Evolutionary conservation across 2,888 invertebrate species (phyloP), one percentile per base, ranked within the genome.

Genomic region (Lasioglossum zephyrum): DNA sequence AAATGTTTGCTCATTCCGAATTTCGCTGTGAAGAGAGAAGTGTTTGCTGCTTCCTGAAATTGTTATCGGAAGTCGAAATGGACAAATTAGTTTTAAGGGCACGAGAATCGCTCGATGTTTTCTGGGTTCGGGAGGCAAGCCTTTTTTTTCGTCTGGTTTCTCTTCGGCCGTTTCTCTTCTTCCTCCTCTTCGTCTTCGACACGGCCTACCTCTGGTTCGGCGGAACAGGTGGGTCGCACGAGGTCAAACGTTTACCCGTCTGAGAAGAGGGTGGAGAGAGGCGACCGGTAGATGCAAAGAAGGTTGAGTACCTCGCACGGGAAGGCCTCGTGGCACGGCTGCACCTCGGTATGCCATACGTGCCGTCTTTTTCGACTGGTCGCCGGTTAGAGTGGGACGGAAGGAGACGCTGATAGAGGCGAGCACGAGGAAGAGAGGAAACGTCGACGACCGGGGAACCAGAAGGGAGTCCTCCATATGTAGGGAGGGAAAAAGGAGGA

Each of bases 241-340:
- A 87, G 84, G 85, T 82, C 89, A 83, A 85, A 81, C 80, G 84
- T 89, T 87, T 88, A 86, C 84, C 85, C 84, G 85, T 86, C 86
- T 44, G 82, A 70, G 82, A 84, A 81, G 78, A 77, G 78, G 85
- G 77, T 75, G 39, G 39, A 69, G 39, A 69, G 70, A 79, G 72
- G 60, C 69, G 73, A 75, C 77, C 87, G 88, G 84, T 90, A 87
- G 92, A 93, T 91, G 92, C 92, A 93, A 93, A 93, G 91, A 92
- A 93, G 93, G 92, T 93, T 93, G 92, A 93, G 92, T 91, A 92
- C 92, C 92, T 92, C 89, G 88, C 86, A 89, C 84, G 86, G 87
- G 88, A 88, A 85, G 91, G 90, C 91, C 88, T 91, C 88, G 90
- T 87, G 90, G 90, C 90, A 91, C 86, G 91, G 91, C 90, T 87